Evolutionary conservation across 2,113 vertebrate genomes (phyloP).

Genomic region (Lontra canadensis): DNA sequence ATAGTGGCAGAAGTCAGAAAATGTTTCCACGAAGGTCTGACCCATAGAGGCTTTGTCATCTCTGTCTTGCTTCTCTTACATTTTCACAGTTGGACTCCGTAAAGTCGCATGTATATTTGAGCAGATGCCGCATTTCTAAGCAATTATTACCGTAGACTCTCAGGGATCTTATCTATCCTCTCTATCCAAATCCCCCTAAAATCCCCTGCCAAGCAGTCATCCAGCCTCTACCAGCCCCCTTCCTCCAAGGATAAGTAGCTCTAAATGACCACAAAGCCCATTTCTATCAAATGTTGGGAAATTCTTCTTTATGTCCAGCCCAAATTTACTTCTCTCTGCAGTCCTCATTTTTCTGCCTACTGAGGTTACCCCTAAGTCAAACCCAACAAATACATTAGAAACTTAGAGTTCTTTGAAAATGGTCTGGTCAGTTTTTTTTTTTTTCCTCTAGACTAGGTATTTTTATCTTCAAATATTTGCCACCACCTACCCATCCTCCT

Average conservation of each 20-base stretch:
- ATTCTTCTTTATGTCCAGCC: neutral
- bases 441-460: neutral
- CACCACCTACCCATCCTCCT: neutral
- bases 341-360: neutral
- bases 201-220: neutral
- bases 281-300: neutral
- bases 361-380: neutral
- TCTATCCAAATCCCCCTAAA: neutral
- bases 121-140: neutral
- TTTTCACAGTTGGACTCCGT: neutral
- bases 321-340: neutral
- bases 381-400: too few species aligned
- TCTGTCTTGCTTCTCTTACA: neutral
- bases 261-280: neutral
- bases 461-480: neutral
- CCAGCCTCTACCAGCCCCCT: neutral
- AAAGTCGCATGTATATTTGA: neutral
- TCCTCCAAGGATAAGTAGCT: neutral
- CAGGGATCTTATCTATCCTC: neutral
- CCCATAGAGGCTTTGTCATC: neutral
- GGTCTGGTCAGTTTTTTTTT: neutral
- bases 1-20: neutral
- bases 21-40: neutral
- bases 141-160: neutral
- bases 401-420: constrained; percentile 4